Evolutionary conservation across 2,888 invertebrate genomes (phyloP), one percentile per base, ranked within the genome.

Genomic region (Acleris sparsana): DNA sequence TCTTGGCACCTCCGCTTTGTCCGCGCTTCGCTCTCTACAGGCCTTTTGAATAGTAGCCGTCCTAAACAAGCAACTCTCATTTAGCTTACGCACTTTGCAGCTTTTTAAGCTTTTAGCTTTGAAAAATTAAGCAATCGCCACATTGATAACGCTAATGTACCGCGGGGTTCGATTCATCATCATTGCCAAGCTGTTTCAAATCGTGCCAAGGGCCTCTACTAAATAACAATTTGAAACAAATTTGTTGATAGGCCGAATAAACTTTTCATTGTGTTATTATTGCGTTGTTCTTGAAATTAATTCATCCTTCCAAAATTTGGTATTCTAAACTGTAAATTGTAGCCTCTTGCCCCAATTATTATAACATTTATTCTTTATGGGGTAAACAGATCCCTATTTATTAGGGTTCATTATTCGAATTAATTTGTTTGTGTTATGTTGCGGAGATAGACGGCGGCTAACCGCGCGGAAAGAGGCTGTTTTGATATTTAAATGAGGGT

Each of bases 391-490:
- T 84, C 88, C 86, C 84, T 89, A 87, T 92, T 91, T 91, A 91
- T 90, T 90, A 88, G 87, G 89, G 91, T 89, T 86, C 85, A 92
- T 92, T 92, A 91, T 89, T 85, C 76, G 91, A 91, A 92, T 92
- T 91, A 92, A 92, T 92, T 92, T 92, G 92, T 92, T 92, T 92
- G 85, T 88, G 89, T 89, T 89, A 88, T 88, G 88, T 89, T 88
- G 85, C 75, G 86, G 77, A 79, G 79, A 77, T 81, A 77, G 80
- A 79, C 71, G 69, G 80, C 75, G 80, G 73, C 79, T 80, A 86
- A 83, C 84, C 84, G 84, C 80, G 83, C 84, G 85, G 81, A 82
- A 85, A 83, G 83, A 82, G 80, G 71, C 82, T 91, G 91, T 91
- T 92, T 92, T 91, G 84, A 89, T 92, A 92, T 92, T 90, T 86